These are phyloP conservation scores for Ceuthmochares aereus DNA, from an alignment of 2,113 vertebrate genomes.

Conservation along the genomic window DNA sequence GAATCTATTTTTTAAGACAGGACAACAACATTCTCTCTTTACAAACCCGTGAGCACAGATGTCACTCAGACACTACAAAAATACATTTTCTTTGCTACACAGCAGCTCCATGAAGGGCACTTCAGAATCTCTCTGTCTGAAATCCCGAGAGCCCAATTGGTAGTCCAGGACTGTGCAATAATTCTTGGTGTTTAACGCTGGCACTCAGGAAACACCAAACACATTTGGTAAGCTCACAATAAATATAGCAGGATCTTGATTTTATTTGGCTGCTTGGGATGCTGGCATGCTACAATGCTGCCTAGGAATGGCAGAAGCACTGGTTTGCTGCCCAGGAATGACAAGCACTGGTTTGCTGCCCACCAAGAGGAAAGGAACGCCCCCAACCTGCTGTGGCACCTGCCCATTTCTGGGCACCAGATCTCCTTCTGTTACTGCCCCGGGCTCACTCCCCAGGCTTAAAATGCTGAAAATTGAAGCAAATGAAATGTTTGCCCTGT, in stretches of 20 bases:
- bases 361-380: background rate
- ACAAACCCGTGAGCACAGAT: background rate
- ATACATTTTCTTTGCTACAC: fast-evolving
- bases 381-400: background rate
- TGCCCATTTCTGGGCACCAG: background rate
- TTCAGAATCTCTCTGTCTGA: background rate
- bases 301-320: fast-evolving
- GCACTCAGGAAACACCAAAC: background rate
- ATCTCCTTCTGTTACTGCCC: background rate
- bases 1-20: background rate
- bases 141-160: background rate
- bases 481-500: background rate
- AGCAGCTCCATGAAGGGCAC: background rate
- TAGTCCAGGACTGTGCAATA: background rate
- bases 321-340: background rate
- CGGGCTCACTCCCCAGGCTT: background rate
- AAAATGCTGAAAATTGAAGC: background rate
- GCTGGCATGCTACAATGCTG: background rate
- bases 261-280: fast-evolving
- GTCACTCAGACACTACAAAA: background rate
- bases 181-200: background rate
- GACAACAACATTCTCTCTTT: background rate
- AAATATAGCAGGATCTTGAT: background rate
- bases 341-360: background rate
- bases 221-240: background rate